These are phyloP conservation scores for Deilephila elpenor DNA, from an alignment of 2,888 invertebrate species.

Conservation along the genomic window DNA sequence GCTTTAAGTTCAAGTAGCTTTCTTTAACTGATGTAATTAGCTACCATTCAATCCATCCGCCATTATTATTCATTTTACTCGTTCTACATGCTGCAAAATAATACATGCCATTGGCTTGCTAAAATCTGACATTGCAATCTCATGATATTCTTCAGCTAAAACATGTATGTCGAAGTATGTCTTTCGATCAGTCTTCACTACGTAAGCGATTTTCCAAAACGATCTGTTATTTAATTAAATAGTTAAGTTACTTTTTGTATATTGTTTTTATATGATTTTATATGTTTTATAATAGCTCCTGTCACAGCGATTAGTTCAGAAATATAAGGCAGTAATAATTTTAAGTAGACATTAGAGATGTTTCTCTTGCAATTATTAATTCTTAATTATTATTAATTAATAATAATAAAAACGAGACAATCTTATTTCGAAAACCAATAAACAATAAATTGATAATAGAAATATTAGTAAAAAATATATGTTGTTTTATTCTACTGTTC, in stretches of 20 bases:
- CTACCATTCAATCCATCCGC: too few relatives aligned
- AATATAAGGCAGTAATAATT: constrained; percentile 68
- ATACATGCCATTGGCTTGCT: too few relatives aligned
- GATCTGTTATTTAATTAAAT: background rate
- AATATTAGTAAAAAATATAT: constrained; percentile 69
- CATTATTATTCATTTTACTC: too few relatives aligned
- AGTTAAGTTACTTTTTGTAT: background rate
- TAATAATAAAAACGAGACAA: constrained; percentile 72
- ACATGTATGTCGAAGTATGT: too few relatives aligned
- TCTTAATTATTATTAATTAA: constrained; percentile 71
- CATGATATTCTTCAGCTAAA: background rate
- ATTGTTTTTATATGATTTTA: background rate
- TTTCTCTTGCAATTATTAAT: constrained; percentile 78
- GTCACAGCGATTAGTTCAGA: constrained; percentile 61
- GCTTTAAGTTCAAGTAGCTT: too few relatives aligned
- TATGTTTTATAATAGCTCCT: constrained; percentile 47
- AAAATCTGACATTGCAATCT: too few relatives aligned
- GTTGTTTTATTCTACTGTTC: constrained; percentile 62
- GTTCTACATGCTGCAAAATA: too few relatives aligned
- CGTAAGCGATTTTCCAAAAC: constrained; percentile 17
- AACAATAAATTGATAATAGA: constrained; percentile 82
- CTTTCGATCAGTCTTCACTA: background rate
- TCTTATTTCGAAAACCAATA: constrained; percentile 80
- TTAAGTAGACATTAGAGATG: constrained; percentile 77
- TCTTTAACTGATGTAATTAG: too few relatives aligned